phyloP scores from a whole-genome alignment of 2,113 vertebrate species.

The Bubo blakistoni region DNA sequence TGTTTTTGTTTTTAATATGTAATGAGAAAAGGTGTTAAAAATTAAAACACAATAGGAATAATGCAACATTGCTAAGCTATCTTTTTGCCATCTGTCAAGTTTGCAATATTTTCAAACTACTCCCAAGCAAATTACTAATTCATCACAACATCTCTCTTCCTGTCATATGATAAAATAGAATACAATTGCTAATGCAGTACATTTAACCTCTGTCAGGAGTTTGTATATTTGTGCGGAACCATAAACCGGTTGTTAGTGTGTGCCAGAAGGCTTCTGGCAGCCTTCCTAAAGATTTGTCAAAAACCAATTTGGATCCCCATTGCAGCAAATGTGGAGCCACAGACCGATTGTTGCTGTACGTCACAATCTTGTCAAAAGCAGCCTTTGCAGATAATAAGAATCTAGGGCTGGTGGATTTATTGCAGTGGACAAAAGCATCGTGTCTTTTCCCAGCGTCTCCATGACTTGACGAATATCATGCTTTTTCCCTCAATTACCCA shows the following conservation, averaged over 20 bases:
- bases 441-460: background rate
- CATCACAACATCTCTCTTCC: background rate
- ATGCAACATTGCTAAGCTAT: background rate
- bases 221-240: background rate
- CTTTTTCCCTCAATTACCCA: conserved; percentile 36
- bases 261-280: background rate
- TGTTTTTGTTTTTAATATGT: background rate
- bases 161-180: background rate
- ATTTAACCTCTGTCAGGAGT: conserved; percentile 17
- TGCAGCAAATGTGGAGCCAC: background rate
- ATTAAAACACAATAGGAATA: background rate
- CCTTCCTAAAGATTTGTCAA: conserved; percentile 27
- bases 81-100: conserved; percentile 19
- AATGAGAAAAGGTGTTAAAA: background rate
- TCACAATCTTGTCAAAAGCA: background rate
- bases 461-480: background rate
- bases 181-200: background rate
- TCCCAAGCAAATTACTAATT: background rate
- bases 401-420: background rate
- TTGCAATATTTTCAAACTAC: background rate
- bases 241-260: background rate
- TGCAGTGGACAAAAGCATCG: background rate
- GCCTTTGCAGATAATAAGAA: background rate
- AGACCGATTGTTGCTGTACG: background rate
- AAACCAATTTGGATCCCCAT: background rate